These are phyloP conservation scores for Ips nitidus DNA, from an alignment of 1,140 invertebrate species.

Conservation along the genomic window DNA sequence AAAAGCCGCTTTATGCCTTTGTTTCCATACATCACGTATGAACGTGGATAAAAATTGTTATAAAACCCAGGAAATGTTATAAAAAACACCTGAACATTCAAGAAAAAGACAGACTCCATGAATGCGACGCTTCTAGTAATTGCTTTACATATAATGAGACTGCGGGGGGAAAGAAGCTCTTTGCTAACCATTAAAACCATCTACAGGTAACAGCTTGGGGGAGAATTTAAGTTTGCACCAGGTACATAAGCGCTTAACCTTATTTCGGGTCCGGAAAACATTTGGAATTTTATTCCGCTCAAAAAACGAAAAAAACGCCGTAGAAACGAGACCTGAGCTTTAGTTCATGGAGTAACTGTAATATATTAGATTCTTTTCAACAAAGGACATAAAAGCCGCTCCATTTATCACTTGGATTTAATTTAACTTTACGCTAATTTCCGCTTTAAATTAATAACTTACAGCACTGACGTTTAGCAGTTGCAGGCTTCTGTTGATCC, in stretches of 20 bases:
- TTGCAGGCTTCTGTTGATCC: neutral
- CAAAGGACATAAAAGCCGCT: slow-evolving; percentile 27
- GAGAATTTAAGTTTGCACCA: neutral
- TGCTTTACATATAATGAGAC: slow-evolving; percentile 1
- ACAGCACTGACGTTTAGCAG: slow-evolving; percentile 6
- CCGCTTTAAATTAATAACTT: slow-evolving; percentile 29
- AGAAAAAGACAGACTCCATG: too few relatives aligned
- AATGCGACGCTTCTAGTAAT: neutral
- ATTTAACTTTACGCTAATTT: slow-evolving; percentile 28
- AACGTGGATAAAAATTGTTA: too few relatives aligned
- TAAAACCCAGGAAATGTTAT: too few relatives aligned
- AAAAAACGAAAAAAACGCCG: neutral
- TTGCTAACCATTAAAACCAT: neutral
- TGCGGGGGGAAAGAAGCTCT: neutral
- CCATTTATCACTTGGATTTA: slow-evolving; percentile 29
- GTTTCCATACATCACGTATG: too few relatives aligned
- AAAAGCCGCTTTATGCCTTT: too few relatives aligned
- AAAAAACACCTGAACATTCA: too few relatives aligned
- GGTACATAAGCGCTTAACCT: neutral
- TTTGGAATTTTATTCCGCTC: neutral
- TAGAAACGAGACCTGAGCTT: slow-evolving; percentile 13
- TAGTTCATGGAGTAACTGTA: slow-evolving; percentile 18
- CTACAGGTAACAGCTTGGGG: neutral
- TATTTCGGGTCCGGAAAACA: slow-evolving; percentile 2
- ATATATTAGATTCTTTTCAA: slow-evolving; percentile 31